Base-by-base conservation (phyloP, 2,113 vertebrate species). In the Corythoichthys intestinalis region DNA sequence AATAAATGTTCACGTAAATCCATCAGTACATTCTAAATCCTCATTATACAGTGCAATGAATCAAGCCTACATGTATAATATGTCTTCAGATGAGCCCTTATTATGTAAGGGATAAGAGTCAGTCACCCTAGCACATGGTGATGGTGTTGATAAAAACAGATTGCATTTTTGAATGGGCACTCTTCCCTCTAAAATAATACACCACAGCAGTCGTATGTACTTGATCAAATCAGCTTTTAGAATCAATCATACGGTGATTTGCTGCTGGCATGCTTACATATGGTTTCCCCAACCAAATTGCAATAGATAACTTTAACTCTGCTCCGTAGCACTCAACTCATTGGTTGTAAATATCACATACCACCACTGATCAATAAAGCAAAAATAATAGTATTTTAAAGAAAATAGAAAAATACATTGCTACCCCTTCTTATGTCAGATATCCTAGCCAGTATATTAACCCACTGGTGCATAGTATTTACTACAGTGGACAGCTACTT, bases 71-170 rank as follows among this genome's bases (percentile, higher is more conserved):
- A 77, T 90, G 81, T 88, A 83, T 89, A 87, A 89, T 83, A 76
- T 81, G 80, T 79, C 80, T 85, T 87, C 76, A 84, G 74, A 85
- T 72, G 77, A 87, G 77, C 84, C 80, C 85, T 87, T 88, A 87
- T 87, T 89, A 85, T 89, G 87, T 86, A 82, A 85, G 85, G 71
- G 72, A 83, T 84, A 86, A 87, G 87, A 87, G 77, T 88, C 87
- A 83, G 77, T 79, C 80, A 59, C 83, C 74, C 67, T 80, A 83
- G 56, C 12, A 35, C 13, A 35, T 46, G 44, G 87, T 89, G 83
- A 72, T 86, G 73, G 86, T 87, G 80, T 87, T 85, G 80, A 88
- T 85, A 65, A 82, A 83, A 83, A 71, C 73, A 86, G 77, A 47
- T 83, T n/a, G 47, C 66, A 62, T 63, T 72, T 80, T 81, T 83